Percentiles rank a stretch among this genome's conserved stretches.
Evolutionary conservation across 2,797 vertebrate species (phyloP).

Genomic region (Poecile montanus): DNA sequence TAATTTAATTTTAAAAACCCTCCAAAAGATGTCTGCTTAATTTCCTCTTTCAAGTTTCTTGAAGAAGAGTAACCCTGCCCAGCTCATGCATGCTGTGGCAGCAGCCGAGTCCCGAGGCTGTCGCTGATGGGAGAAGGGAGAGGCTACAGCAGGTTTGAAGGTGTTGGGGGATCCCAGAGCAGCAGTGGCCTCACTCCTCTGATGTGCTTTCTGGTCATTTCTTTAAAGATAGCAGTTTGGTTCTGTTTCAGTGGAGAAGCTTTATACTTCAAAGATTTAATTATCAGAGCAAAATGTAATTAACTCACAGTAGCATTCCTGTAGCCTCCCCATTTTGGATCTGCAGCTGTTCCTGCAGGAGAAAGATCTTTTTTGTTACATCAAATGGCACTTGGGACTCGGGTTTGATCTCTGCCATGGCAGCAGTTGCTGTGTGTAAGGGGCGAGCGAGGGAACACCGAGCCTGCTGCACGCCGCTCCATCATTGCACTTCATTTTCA

Average conservation of each 20-base stretch:
- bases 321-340: neutral
- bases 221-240: neutral
- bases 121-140: neutral
- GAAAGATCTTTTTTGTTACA: neutral
- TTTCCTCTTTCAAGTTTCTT: neutral
- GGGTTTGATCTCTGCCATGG: neutral
- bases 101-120: neutral
- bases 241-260: neutral
- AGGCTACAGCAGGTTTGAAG: neutral
- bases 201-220: neutral
- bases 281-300: neutral
- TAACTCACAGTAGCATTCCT: neutral
- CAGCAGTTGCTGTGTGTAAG: neutral
- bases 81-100: accelerated
- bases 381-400: neutral
- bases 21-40: neutral
- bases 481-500: neutral
- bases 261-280: neutral
- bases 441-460: neutral
- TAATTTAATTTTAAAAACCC: neutral
- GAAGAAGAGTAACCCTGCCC: neutral
- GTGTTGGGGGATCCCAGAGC: neutral
- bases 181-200: accelerated
- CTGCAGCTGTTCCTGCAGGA: neutral
- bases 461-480: accelerated